Evolutionary conservation across 2,113 vertebrate genomes (phyloP), one percentile per base, ranked within the genome.

Genomic region (Eublepharis macularius): DNA sequence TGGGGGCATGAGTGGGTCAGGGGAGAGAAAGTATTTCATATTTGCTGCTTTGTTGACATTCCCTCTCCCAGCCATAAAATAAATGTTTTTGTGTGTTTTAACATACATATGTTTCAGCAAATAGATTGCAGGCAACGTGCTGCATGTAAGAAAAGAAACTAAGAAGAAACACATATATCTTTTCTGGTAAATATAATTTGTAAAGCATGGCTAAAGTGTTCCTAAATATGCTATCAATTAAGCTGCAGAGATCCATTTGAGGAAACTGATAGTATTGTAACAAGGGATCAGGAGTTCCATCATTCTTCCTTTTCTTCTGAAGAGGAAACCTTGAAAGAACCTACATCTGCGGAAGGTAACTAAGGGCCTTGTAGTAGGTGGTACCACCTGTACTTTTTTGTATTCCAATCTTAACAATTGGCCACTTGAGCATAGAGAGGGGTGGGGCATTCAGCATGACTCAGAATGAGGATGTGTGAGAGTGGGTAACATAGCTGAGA

Each of bases 301-400:
- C 65, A 34, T 63, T 93, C 81, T 89, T 88, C 69, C 86, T 91
- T 87, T 47, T 32, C 90, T 94, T 92, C 80, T 91, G 86, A 84
- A 91, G 81, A 92, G 84, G 49, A 74, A 76, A 91, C 77, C 84
- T 51, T 86, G 88, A 89, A 88, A 95, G 94, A 51, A 93, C 60
- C 82, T 92, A 88, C 90, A 94, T 91, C 92, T 94, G 91, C 83
- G 92, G 75, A 92, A 81, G 81, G 84, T 86, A 94, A 86, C 82
- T 75, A 80, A 91, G 86, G 43, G 39, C 87, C 88, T 89, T 94
- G 85, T 82, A 93, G 90, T 93, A 93, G 91, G 90, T 91, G 76
- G 66, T 86, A 41, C 77, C 88, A 91, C 89, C 82, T 89, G 69
- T 83, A 66, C 41, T 68, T 88, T 87, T 79, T 47, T 82, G 93